Conservation (phyloP, 2,113 vertebrate species). For the Charina bottae region DNA sequence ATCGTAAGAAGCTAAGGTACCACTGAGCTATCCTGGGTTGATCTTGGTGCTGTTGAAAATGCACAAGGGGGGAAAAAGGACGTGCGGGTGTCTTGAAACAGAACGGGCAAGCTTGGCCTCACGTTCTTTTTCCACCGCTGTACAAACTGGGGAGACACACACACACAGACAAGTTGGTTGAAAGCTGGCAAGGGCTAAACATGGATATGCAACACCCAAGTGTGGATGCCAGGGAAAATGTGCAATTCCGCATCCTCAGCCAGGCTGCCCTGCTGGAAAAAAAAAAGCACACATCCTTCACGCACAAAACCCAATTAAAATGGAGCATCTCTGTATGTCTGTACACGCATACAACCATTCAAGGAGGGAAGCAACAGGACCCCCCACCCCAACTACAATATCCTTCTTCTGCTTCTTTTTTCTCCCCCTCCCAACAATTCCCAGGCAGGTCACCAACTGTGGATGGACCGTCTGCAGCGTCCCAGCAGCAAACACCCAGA, state of each 20-base stretch:
- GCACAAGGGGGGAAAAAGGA: slow-evolving; percentile 59
- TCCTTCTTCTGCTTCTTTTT: no score
- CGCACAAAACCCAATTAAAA: neutral
- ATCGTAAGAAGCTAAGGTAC: slow-evolving; percentile 82
- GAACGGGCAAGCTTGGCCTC: slow-evolving; percentile 53
- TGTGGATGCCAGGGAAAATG: slow-evolving; percentile 40
- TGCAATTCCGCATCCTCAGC: slow-evolving; percentile 49
- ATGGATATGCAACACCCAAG: neutral
- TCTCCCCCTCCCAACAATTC: neutral
- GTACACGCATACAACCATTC: accelerated
- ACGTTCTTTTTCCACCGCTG: slow-evolving; percentile 83
- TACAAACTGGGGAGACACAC: slow-evolving; percentile 71
- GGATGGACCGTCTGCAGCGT: neutral
- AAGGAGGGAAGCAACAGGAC: neutral
- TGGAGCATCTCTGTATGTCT: neutral
- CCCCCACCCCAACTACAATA: neutral
- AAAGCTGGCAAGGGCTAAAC: slow-evolving; percentile 4
- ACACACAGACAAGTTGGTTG: neutral
- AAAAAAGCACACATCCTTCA: neutral
- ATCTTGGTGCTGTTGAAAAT: slow-evolving; percentile 42
- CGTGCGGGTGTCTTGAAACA: slow-evolving; percentile 68
- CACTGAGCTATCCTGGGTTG: slow-evolving; percentile 82
- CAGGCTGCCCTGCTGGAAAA: neutral
- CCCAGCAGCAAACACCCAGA: neutral
- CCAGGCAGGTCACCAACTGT: neutral